Conservation (phyloP, 2,888 invertebrate genomes). For the Drosophila tripunctata region DNA sequence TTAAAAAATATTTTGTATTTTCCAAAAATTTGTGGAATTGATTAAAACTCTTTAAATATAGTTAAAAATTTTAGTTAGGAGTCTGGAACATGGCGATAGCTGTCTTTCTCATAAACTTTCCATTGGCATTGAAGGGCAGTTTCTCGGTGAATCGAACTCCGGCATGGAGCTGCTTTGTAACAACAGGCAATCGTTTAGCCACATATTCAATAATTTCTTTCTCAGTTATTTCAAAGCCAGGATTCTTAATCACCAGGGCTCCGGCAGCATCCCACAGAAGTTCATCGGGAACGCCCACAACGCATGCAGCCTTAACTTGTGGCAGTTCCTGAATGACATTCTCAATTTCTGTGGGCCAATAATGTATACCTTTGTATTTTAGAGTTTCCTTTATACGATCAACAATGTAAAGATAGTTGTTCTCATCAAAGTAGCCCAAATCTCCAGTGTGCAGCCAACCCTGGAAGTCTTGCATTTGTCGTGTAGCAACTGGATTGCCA, state of each 20-base stretch:
- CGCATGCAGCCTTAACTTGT: slow-evolving; percentile 68
- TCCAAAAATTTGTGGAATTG: too few species aligned
- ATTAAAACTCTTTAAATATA: too few species aligned
- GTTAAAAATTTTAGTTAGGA: slow-evolving; percentile 18
- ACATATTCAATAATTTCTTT: slow-evolving; percentile 51
- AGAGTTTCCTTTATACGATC: slow-evolving; percentile 80
- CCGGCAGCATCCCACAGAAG: slow-evolving; percentile 47
- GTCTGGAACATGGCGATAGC: slow-evolving; percentile 54
- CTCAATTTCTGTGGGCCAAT: slow-evolving; percentile 75
- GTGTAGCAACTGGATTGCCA: slow-evolving; percentile 62
- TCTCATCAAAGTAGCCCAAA: slow-evolving; percentile 78
- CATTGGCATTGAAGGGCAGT: slow-evolving; percentile 70
- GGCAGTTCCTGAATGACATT: slow-evolving; percentile 64
- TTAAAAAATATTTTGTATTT: too few species aligned
- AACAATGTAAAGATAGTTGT: slow-evolving; percentile 66
- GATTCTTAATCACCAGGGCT: slow-evolving; percentile 38
- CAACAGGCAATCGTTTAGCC: slow-evolving; percentile 39
- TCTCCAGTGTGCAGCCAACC: slow-evolving; percentile 81
- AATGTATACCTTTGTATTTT: slow-evolving; percentile 65
- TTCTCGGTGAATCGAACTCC: slow-evolving; percentile 71
- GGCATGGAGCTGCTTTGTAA: slow-evolving; percentile 59
- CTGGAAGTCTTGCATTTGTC: slow-evolving; percentile 55
- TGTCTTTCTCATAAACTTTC: slow-evolving; percentile 59
- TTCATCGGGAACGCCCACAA: slow-evolving; percentile 57
- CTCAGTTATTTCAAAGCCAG: slow-evolving; percentile 20